phyloP scores from a whole-genome alignment of 2,888 invertebrate species.

The Argyresthia goedartella region DNA sequence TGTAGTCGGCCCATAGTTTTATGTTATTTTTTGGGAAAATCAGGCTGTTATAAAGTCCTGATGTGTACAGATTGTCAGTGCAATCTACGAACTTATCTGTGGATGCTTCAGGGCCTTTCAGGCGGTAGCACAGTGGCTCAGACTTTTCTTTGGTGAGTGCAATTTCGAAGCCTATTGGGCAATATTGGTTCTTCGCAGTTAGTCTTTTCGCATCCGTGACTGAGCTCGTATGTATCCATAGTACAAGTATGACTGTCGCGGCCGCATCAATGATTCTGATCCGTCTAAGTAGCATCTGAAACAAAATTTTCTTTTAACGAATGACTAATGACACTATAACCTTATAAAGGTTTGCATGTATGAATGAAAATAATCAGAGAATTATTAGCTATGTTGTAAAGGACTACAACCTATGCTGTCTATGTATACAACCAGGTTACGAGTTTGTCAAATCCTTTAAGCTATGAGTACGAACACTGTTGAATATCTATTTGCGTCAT shows the following conservation, averaged over 20 bases:
- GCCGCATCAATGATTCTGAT: constrained; percentile 18
- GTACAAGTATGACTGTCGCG: constrained; percentile 18
- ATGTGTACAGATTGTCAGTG: constrained; percentile 42
- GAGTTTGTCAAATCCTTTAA: too few relatives aligned
- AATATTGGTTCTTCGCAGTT: constrained; percentile 16
- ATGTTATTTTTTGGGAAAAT: constrained; percentile 28
- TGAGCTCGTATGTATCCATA: constrained; percentile 18
- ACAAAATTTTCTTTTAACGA: constrained; percentile 9
- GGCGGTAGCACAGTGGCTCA: constrained; percentile 39
- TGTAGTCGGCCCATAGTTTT: constrained; percentile 56
- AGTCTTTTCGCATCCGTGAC: constrained; percentile 19
- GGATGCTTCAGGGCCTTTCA: constrained; percentile 47
- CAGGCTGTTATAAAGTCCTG: constrained; percentile 32
- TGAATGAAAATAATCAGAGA: too few relatives aligned
- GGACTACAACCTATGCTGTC: too few relatives aligned
- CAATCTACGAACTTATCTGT: constrained; percentile 45
- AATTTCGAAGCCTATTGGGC: constrained; percentile 48
- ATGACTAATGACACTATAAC: too few relatives aligned
- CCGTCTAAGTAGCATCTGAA: constrained; percentile 36
- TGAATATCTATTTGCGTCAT: not conserved
- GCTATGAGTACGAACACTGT: not conserved
- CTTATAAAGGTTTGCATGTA: too few relatives aligned
- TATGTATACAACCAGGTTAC: too few relatives aligned
- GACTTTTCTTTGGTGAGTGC: constrained; percentile 22
- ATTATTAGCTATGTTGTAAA: too few relatives aligned